phyloP scores from a whole-genome alignment of 2,888 invertebrate species.

The Trichogramma evanescens region DNA sequence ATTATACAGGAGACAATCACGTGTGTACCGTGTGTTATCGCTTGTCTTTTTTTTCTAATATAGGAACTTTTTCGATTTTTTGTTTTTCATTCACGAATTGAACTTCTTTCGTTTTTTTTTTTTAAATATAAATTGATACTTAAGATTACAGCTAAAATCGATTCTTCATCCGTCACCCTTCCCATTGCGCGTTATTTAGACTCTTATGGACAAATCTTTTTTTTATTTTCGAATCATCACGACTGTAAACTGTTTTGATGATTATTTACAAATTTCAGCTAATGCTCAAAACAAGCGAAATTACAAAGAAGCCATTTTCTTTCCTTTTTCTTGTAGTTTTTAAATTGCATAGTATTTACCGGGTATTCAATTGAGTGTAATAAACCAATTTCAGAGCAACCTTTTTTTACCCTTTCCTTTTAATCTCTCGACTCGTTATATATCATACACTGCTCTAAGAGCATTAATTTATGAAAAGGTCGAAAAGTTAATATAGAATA shows the following conservation, averaged over 20 bases:
- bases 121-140: background rate
- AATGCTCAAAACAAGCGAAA: too few species aligned
- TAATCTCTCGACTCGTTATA: constrained; percentile 24
- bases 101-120: constrained; percentile 9
- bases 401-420: too few species aligned
- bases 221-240: background rate
- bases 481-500: constrained; percentile 28
- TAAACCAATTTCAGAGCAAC: too few species aligned
- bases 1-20: too few species aligned
- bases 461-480: constrained; percentile 29
- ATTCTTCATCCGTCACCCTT: constrained; percentile 27
- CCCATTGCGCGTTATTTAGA: constrained; percentile 15
- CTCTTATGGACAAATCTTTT: constrained; percentile 14
- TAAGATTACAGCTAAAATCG: constrained; percentile 10
- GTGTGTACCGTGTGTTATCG: too few species aligned
- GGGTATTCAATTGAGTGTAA: too few species aligned
- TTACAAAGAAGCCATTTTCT: too few species aligned
- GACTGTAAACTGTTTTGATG: too few species aligned
- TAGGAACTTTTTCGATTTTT: constrained; percentile 18
- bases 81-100: constrained; percentile 6
- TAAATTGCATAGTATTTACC: too few species aligned
- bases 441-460: constrained; percentile 21
- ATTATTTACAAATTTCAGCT: too few species aligned
- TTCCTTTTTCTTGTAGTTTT: too few species aligned
- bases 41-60: constrained; percentile 1